Evolutionary conservation across 2,797 vertebrate species (phyloP), one percentile per base, ranked within the genome.

Genomic region (Botia almorhae): DNA sequence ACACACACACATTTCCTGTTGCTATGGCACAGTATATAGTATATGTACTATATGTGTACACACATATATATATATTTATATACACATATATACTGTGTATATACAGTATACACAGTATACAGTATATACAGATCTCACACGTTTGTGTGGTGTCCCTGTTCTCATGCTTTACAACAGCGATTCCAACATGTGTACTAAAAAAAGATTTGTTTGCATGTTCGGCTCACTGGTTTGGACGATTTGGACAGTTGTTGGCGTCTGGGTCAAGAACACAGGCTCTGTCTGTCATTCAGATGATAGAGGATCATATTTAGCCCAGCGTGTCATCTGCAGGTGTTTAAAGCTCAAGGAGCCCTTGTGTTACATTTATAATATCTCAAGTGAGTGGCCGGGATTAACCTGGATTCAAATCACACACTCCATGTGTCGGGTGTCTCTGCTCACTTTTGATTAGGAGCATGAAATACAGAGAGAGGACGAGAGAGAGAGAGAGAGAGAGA

Each of bases 361-460:
- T 82, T 71, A 79, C 76, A 79, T 82, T 82, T 82, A 43, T 76
- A 78, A 78, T 69, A 64, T 67, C 51, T 76, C 48, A 60, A 70
- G 48, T 72, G 63, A 70, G 74, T 84, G 74, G 82, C 76, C 26
- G 16, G 76, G 72, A 72, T 84, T 76, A 82, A 80, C 71, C 72
- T 80, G 80, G 83, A 76, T 84, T 19, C 21, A 60, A 36, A 60
- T 78, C 65, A 50, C 39, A 61, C 16, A 39, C 53, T 69, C 23
- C 58, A 16, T 78, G 76, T 78, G 76, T 60, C 76, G 69, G 74
- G 17, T 46, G 43, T 46, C 68, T 36, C 55, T 71, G 29, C 46
- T 36, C 67, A 26, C 39, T 48, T 76, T 50, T 76, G 69, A 77
- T 72, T 73, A 46, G 43, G 55, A 69, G 55, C 46, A 29, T 81